Evolutionary conservation across 2,797 vertebrate genomes (phyloP).

Genomic region (Lacerta viridis): DNA sequence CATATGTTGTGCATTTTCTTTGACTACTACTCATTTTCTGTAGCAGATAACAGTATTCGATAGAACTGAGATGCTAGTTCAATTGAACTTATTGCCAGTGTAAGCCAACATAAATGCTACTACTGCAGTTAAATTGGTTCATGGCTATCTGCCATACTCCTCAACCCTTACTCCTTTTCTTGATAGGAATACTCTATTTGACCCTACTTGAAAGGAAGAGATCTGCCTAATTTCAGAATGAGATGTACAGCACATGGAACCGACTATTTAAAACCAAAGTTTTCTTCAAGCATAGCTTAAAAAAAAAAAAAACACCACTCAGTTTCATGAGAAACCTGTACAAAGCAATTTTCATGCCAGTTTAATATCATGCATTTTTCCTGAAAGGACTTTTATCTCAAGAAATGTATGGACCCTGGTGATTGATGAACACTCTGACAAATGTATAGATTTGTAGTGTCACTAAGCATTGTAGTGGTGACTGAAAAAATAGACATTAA

Average conservation of each 20-base stretch:
- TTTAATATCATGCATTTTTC: neutral
- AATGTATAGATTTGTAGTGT: conserved; percentile 33
- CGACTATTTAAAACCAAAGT: neutral
- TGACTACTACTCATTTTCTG: neutral
- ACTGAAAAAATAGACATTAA: neutral
- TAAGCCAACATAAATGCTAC: neutral
- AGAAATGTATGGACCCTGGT: conserved; percentile 19
- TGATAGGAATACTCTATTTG: neutral
- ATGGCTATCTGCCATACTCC: neutral
- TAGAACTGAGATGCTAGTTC: neutral
- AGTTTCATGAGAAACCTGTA: neutral
- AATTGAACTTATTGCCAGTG: neutral
- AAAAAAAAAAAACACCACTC: neutral
- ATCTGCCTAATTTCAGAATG: neutral
- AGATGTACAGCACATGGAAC: neutral
- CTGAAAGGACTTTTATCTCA: neutral
- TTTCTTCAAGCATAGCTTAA: neutral
- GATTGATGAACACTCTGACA: conserved; percentile 24
- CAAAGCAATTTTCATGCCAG: neutral
- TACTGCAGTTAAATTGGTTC: neutral
- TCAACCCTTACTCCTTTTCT: neutral
- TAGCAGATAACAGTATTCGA: neutral
- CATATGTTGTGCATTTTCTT: neutral
- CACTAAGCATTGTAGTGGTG: neutral
- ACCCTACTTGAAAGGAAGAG: neutral